Evolutionary conservation across 2,797 vertebrate genomes (phyloP).

Genomic region (Astyanax mexicanus): DNA sequence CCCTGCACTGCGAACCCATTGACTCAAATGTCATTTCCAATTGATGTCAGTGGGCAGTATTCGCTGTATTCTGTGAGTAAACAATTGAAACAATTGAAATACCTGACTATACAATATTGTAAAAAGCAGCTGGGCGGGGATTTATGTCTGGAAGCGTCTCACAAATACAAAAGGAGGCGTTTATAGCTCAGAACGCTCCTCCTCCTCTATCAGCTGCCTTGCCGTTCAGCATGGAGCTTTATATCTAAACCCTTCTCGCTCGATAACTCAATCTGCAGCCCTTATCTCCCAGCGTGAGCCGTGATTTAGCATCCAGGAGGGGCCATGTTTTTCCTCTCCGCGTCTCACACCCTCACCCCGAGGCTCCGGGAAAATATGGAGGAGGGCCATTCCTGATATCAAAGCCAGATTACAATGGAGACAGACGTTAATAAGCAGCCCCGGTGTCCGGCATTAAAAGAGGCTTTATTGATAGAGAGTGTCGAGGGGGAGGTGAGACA

Average conservation of each 20-base stretch:
- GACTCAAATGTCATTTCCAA: too few relatives aligned
- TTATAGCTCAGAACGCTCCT: slow-evolving; percentile 7
- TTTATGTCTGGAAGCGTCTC: too few relatives aligned
- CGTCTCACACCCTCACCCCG: slow-evolving; percentile 46
- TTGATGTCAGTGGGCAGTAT: too few relatives aligned
- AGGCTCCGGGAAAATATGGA: slow-evolving; percentile 64
- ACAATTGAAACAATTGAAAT: too few relatives aligned
- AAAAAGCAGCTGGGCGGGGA: neutral
- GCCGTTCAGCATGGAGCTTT: slow-evolving; percentile 68
- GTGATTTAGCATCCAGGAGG: slow-evolving; percentile 69
- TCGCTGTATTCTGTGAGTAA: too few relatives aligned
- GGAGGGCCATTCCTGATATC: slow-evolving; percentile 61
- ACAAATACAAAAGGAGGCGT: neutral
- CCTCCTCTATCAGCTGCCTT: slow-evolving; percentile 60
- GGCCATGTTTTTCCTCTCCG: slow-evolving; percentile 54
- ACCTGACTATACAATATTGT: too few relatives aligned
- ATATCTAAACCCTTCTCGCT: slow-evolving; percentile 74
- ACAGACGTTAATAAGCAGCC: slow-evolving; percentile 64
- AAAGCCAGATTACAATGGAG: slow-evolving; percentile 68
- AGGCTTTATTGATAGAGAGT: slow-evolving; percentile 10
- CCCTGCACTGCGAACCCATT: too few relatives aligned
- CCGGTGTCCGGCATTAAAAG: slow-evolving; percentile 4
- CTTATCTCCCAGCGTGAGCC: slow-evolving; percentile 71
- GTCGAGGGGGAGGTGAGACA: neutral
- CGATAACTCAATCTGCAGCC: slow-evolving; percentile 77